Base-by-base conservation (phyloP, 2,113 vertebrate genomes). In the Drymodes brunneopygia region DNA sequence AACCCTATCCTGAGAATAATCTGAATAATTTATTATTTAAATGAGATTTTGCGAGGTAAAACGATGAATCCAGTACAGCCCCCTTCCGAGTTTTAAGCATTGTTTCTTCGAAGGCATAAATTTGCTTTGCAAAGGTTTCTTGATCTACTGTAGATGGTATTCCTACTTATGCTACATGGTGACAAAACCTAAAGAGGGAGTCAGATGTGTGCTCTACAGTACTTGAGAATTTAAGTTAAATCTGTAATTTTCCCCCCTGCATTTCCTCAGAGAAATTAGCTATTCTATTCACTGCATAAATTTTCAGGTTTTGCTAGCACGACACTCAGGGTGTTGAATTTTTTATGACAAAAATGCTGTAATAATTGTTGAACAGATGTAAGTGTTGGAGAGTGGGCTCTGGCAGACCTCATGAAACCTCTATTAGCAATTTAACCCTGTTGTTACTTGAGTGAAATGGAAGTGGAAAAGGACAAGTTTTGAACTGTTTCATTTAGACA, bases 361-460 rank as follows among this genome's bases (percentile, higher is more conserved):
- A 99, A 99, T 99, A 99, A 99, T 99, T 99, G 98, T 99, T 99
- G 99, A 99, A 99, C 99, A 99, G 98, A 99, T 99, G 99, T 99
- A 99, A 98, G 98, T 99, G 98, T 98, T 98, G 98, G 98, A 98
- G 98, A 98, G 98, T 98, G 96, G 97, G 98, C 98, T 98, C 98
- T 97, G 98, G 98, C 98, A 98, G 98, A 99, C 99, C 98, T 99
- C 98, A 98, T 98, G 98, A 98, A 99, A 98, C 98, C 98, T 98
- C 98, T 98, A 99, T 99, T 99, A 99, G 98, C 98, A 99, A 98
- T 98, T 99, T 99, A 99, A 99, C 99, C 98, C 98, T 95, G 94
- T 98, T 95, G 8, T 83, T 88, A 79, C 98, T 94, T 96, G 94
- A 94, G 86, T 75, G 44, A 95, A 95, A 86, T 57, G 11, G 33